A percentile compares a stretch with the other conserved stretches of the same genome.
phyloP scores from a whole-genome alignment of 2,113 vertebrate genomes.

The Scolopax mira region DNA sequence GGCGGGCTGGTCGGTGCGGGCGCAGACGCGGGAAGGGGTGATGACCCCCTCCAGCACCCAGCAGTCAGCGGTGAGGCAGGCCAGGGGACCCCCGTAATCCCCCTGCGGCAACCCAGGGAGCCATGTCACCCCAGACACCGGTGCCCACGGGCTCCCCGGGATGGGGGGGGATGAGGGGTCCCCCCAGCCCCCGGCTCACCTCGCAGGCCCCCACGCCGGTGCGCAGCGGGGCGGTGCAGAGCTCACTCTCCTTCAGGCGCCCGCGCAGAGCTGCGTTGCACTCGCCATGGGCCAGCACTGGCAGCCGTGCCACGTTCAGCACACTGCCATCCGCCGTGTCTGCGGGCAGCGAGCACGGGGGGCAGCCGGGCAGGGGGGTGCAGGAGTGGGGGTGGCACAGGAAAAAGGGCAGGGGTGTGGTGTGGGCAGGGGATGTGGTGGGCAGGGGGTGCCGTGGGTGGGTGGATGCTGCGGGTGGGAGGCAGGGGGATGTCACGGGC shows the following conservation, averaged over 20 bases:
- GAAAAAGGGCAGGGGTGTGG: too few species aligned
- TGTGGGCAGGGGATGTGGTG: too few species aligned
- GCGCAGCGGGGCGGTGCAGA: conserved; percentile 84
- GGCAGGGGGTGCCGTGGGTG: too few species aligned
- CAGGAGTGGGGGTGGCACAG: neutral
- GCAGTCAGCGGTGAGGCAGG: conserved; percentile 90
- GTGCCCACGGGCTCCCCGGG: fast-evolving
- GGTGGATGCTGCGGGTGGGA: too few species aligned
- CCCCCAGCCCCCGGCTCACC: conserved; percentile 62
- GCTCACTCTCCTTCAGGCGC: conserved; percentile 85
- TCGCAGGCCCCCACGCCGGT: conserved; percentile 88
- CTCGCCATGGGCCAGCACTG: conserved; percentile 81
- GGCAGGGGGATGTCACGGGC: neutral
- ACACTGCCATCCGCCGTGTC: conserved; percentile 80
- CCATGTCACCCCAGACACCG: fast-evolving
- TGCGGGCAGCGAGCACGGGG: neutral
- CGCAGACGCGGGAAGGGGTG: conserved; percentile 90
- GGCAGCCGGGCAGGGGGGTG: neutral
- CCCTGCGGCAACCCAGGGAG: conserved; percentile 70
- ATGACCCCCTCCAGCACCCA: conserved; percentile 97
- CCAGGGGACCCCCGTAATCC: conserved; percentile 93
- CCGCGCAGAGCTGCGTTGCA: conserved; percentile 85
- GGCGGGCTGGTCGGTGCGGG: conserved; percentile 84
- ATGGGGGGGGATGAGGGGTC: fast-evolving
- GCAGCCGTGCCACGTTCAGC: conserved; percentile 85